phyloP scores from a whole-genome alignment of 2,888 invertebrate species.

The Ectobius pallidus region DNA sequence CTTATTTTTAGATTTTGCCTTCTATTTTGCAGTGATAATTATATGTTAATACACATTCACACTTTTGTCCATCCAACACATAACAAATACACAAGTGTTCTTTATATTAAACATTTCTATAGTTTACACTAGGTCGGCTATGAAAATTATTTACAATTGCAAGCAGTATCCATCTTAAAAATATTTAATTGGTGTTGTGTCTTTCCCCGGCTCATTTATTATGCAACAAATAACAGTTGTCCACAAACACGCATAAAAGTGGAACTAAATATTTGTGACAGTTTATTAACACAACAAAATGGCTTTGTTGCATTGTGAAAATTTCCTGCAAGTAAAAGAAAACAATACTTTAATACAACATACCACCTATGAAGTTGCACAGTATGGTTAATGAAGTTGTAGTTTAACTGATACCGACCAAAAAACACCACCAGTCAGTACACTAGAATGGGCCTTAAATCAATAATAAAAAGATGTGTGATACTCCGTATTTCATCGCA shows the following conservation, averaged over 20 bases:
- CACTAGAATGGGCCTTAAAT: neutral
- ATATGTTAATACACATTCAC: neutral
- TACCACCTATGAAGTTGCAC: neutral
- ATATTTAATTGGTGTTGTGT: slow-evolving; percentile 9
- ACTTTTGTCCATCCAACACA: neutral
- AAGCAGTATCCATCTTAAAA: neutral
- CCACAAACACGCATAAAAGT: neutral
- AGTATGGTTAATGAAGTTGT: neutral
- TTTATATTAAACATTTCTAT: neutral
- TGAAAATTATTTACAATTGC: too few species aligned
- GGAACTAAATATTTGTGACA: neutral
- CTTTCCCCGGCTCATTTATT: neutral
- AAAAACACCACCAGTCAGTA: neutral
- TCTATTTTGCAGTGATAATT: neutral
- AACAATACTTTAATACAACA: neutral
- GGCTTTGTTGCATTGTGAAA: neutral
- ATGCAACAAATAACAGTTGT: neutral
- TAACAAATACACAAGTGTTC: neutral
- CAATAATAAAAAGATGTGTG: neutral
- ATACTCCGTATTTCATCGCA: neutral
- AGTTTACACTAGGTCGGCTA: too few species aligned
- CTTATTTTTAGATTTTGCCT: too few species aligned
- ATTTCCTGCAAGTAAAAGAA: neutral
- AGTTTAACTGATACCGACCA: neutral
- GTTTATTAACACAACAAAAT: neutral